A percentile compares a stretch with the other conserved stretches of the same genome.
phyloP scores from a whole-genome alignment of 2,888 invertebrate species.

The Lamproptera curius region DNA sequence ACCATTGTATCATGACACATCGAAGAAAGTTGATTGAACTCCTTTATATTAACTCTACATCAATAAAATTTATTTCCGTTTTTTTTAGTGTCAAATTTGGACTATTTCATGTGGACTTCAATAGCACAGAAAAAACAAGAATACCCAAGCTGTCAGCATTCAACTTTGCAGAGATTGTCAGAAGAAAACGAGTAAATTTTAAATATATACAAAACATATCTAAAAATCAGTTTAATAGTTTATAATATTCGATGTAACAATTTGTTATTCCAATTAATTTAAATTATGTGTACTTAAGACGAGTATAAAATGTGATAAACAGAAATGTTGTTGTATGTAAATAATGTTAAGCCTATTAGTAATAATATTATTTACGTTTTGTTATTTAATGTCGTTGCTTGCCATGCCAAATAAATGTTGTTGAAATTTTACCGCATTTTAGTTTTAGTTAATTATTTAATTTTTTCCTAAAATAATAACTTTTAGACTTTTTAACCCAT shows the following conservation, averaged over 20 bases:
- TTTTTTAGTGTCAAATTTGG: constrained; percentile 66
- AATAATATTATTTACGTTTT: constrained; percentile 10
- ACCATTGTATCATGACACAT: no score
- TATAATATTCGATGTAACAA: constrained; percentile 25
- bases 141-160: constrained; percentile 65
- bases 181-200: constrained; percentile 53
- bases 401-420: constrained; percentile 15
- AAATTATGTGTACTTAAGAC: constrained; percentile 6
- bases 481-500: no score
- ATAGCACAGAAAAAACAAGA: constrained; percentile 54
- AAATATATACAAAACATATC: constrained; percentile 44
- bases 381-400: constrained; percentile 11
- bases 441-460: not conserved
- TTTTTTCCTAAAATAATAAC: not conserved
- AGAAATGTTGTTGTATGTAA: constrained; percentile 16
- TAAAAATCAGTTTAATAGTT: constrained; percentile 29
- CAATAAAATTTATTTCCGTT: constrained; percentile 20
- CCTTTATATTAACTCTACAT: no score
- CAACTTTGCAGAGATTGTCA: constrained; percentile 60
- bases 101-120: constrained; percentile 65
- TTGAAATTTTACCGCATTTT: no score
- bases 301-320: constrained; percentile 15
- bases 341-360: constrained; percentile 17
- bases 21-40: no score
- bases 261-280: constrained; percentile 3